These are phyloP conservation scores for Daphoenositta chrysoptera DNA, from an alignment of 2,113 vertebrate genomes.

Conservation along the genomic window DNA sequence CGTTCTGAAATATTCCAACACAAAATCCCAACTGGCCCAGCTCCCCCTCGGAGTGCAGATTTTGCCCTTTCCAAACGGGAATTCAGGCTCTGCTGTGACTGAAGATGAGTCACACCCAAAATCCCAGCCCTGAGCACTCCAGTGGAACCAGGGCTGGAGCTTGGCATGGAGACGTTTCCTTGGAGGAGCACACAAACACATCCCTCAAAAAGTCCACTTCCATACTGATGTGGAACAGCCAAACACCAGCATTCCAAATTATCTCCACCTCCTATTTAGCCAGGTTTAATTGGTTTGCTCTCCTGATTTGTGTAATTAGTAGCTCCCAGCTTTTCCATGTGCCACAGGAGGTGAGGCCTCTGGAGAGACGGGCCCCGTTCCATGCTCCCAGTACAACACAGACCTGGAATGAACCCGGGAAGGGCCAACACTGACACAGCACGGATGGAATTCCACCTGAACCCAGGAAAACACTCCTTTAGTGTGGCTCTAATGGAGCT, in stretches of 20 bases:
- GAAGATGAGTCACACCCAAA: not conserved
- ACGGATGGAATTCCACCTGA: not conserved
- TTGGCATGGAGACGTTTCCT: not conserved
- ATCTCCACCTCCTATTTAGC: fast-evolving
- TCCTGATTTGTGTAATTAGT: not conserved
- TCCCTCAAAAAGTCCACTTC: not conserved
- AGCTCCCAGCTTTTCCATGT: fast-evolving
- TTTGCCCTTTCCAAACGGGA: not conserved
- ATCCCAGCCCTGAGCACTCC: not conserved
- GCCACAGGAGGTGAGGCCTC: not conserved
- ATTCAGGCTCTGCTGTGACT: not conserved
- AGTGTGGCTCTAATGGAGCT: too few relatives aligned
- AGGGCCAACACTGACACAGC: not conserved
- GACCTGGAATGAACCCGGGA: not conserved
- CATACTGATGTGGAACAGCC: too few relatives aligned
- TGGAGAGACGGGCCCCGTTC: not conserved
- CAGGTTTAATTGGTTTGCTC: not conserved
- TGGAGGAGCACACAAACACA: not conserved
- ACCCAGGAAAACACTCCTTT: fast-evolving
- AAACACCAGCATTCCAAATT: not conserved
- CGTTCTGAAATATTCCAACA: not conserved
- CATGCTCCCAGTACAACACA: not conserved
- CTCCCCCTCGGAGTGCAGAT: not conserved
- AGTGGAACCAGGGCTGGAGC: not conserved
- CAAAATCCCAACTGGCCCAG: not conserved